These are phyloP conservation scores for Oceanodroma tethys DNA, from an alignment of 2,113 vertebrate genomes.

Conservation along the genomic window DNA sequence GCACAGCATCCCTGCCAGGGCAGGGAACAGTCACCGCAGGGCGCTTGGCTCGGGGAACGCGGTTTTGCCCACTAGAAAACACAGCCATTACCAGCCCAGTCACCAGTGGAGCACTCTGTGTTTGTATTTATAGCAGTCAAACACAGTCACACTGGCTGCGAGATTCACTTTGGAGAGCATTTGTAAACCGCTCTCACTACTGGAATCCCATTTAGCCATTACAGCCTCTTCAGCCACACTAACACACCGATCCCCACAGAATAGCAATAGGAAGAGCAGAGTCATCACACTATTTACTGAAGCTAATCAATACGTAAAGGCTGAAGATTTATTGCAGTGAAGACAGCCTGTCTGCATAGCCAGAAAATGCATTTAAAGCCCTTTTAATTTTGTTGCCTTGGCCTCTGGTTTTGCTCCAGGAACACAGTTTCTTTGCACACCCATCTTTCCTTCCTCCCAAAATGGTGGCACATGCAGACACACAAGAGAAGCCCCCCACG, in stretches of 20 bases:
- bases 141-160: background rate
- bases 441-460: background rate
- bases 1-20: background rate
- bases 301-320: conserved; percentile 48
- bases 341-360: conserved; percentile 3
- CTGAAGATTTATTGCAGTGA: conserved; percentile 27
- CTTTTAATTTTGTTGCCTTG: conserved; percentile 20
- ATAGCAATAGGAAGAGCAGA: background rate
- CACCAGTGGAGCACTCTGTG: background rate
- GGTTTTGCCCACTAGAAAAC: background rate
- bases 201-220: conserved; percentile 45
- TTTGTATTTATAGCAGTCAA: conserved; percentile 12
- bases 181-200: conserved; percentile 1
- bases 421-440: background rate
- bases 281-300: conserved; percentile 7
- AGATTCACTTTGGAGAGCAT: conserved; percentile 25
- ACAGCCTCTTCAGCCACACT: background rate
- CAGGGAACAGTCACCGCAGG: background rate
- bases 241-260: background rate
- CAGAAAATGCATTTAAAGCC: conserved; percentile 17
- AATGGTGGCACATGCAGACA: background rate
- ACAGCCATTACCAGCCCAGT: background rate
- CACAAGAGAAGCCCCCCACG: rapidly evolving
- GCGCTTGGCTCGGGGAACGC: background rate
- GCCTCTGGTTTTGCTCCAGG: background rate